These are phyloP conservation scores for Pantelozetes paolii DNA, from an alignment of 2,888 invertebrate genomes.

Conservation along the genomic window DNA sequence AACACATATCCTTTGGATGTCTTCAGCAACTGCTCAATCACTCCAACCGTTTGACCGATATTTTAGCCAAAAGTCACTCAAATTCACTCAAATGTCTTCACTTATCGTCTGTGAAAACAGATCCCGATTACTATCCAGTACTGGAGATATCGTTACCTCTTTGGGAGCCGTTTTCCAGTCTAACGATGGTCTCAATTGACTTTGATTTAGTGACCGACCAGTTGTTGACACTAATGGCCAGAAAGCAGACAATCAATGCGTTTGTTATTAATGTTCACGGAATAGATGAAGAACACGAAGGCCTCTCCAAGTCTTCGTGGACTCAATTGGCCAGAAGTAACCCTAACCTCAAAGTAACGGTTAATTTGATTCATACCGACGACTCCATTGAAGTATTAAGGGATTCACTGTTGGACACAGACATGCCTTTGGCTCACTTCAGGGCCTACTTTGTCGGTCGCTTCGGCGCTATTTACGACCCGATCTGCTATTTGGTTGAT, in stretches of 20 bases:
- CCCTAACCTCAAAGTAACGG: constrained; percentile 60
- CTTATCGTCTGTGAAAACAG: constrained; percentile 68
- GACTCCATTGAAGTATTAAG: constrained; percentile 63
- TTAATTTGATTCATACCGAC: constrained; percentile 66
- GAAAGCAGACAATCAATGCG: constrained; percentile 51
- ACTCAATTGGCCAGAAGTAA: constrained; percentile 57
- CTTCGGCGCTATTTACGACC: constrained; percentile 53
- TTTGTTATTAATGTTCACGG: constrained; percentile 68
- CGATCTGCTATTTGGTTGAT: constrained; percentile 55
- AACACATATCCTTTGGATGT: constrained; percentile 59
- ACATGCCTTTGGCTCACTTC: constrained; percentile 69
- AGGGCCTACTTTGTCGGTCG: constrained; percentile 70
- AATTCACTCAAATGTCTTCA: constrained; percentile 62
- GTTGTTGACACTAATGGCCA: constrained; percentile 50
- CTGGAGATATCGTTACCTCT: constrained; percentile 59
- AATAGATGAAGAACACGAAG: constrained; percentile 61
- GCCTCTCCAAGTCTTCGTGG: constrained; percentile 65
- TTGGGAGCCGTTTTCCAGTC: constrained; percentile 60
- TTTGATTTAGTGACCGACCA: constrained; percentile 52
- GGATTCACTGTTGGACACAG: constrained; percentile 60
- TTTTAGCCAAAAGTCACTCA: constrained; percentile 55
- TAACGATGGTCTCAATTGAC: constrained; percentile 60
- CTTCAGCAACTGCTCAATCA: constrained; percentile 58
- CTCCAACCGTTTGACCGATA: constrained; percentile 54
- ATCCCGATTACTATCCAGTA: constrained; percentile 64